phyloP scores from a whole-genome alignment of 2,113 vertebrate species.

The Heloderma charlesbogerti region DNA sequence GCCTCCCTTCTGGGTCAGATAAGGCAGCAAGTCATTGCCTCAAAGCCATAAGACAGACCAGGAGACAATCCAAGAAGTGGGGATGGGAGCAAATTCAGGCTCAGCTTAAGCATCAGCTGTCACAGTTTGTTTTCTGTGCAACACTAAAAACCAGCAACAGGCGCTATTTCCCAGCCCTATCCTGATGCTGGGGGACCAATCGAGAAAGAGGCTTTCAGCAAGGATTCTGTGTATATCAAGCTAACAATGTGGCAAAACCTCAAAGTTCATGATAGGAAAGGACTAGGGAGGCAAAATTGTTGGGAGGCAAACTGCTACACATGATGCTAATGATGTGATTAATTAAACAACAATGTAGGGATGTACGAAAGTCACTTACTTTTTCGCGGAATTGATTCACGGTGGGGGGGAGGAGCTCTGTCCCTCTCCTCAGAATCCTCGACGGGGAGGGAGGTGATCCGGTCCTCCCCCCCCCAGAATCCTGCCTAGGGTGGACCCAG shows the following conservation, averaged over 20 bases:
- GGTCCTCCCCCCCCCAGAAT: too few species aligned
- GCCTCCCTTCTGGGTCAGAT: constrained; percentile 70
- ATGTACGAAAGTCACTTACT: too few species aligned
- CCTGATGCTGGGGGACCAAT: constrained; percentile 16
- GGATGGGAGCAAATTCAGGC: constrained; percentile 32
- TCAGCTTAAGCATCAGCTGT: constrained; percentile 18
- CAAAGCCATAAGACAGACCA: constrained; percentile 51
- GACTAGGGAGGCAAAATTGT: not conserved
- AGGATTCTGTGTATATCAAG: not conserved
- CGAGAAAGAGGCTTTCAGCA: constrained; percentile 20
- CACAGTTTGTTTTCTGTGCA: constrained; percentile 23
- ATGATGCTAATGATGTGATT: too few species aligned
- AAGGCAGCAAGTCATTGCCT: constrained; percentile 64
- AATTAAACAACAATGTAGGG: too few species aligned
- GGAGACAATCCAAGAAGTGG: constrained; percentile 44
- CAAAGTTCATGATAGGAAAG: not conserved
- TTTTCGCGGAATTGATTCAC: too few species aligned
- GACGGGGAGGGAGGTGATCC: too few species aligned
- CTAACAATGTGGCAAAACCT: rapidly evolving
- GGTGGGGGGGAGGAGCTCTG: too few species aligned
- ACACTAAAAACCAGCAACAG: not conserved
- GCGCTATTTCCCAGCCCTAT: constrained; percentile 25
- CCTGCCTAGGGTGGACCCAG: too few species aligned
- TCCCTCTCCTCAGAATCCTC: too few species aligned
- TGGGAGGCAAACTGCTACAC: too few species aligned